Evolutionary conservation across 2,797 vertebrate species (phyloP), one percentile per base, ranked within the genome.

Genomic region (Telmatherina bonti): DNA sequence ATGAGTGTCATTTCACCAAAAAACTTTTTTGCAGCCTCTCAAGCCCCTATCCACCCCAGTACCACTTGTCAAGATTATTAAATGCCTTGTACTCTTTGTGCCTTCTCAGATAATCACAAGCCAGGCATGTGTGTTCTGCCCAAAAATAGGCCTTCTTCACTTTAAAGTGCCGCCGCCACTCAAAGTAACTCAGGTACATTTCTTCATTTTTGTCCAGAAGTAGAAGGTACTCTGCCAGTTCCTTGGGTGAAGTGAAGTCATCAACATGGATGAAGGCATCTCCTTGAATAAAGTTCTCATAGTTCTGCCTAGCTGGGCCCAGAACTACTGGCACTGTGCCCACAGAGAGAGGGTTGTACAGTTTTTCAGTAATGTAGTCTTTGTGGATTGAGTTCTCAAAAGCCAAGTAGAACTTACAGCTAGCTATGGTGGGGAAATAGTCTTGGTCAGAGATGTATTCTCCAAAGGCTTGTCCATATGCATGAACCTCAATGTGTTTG

Each of bases 321-420:
- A 99, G 75, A 70, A 99, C 98, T 56, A 98, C 94, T 13, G 98
- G 98, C 64, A 99, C 98, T 6, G 97, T 96, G 55, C 97, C 97
- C 4, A 97, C 96, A 13, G 96, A 94, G 38, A 99, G 94, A 11
- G 97, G 96, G 89, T 98, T 98, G 90, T 97, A 99, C 66, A 99
- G 95, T 94, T 99, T 99, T 87, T 99, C 98, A 0, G 98, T 99
- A 72, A 99, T 99, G 57, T 99, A 96, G 94, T 99, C 98, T 89
- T 97, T 98, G 89, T 99, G 97, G 81, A 97, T 96, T 27, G 98
- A 99, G 90, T 99, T 99, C 92, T 99, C 98, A 80, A 99, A 99
- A 0, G 97, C 94, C 91, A 99, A 94, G 77, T 99, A 99, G 88
- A 99, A 99, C 70, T 99, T 99, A 87, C 98, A 99, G 63, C 95